Evolutionary conservation across 2,113 vertebrate genomes (phyloP).

Genomic region (Misgurnus mizolepis): DNA sequence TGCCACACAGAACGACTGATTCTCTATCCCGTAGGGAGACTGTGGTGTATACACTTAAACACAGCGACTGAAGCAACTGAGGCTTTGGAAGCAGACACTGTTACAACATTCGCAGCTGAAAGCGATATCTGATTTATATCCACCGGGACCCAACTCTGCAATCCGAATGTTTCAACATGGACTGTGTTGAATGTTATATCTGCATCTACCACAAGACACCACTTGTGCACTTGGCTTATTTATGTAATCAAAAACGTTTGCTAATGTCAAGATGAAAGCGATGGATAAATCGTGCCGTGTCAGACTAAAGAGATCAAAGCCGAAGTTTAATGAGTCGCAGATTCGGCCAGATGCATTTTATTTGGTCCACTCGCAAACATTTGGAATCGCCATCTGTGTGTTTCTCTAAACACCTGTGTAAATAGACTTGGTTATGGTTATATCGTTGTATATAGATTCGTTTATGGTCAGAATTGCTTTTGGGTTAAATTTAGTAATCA

Average conservation of each 20-base stretch:
- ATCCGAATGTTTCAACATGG: slow-evolving; percentile 46
- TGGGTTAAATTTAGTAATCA: too few relatives aligned
- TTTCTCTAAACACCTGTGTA: neutral
- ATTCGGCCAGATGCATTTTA: slow-evolving; percentile 40
- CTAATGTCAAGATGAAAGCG: neutral
- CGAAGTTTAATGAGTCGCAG: slow-evolving; percentile 11
- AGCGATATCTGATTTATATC: neutral
- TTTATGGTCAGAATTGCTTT: neutral
- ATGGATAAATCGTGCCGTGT: neutral
- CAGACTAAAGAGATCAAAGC: neutral
- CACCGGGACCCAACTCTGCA: slow-evolving; percentile 37
- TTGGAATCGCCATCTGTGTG: slow-evolving; percentile 43
- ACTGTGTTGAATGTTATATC: neutral
- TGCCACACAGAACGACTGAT: too few relatives aligned
- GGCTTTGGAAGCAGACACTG: slow-evolving; percentile 46
- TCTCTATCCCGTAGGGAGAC: too few relatives aligned
- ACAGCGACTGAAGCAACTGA: neutral
- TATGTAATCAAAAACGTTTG: slow-evolving; percentile 23
- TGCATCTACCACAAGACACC: neutral
- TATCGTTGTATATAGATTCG: neutral
- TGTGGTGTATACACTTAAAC: too few relatives aligned
- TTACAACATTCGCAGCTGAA: slow-evolving; percentile 43
- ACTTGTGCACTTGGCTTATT: neutral
- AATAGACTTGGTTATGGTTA: neutral
- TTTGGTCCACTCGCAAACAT: slow-evolving; percentile 59